phyloP scores from a whole-genome alignment of 2,797 vertebrate species.

The Sparus aurata region DNA sequence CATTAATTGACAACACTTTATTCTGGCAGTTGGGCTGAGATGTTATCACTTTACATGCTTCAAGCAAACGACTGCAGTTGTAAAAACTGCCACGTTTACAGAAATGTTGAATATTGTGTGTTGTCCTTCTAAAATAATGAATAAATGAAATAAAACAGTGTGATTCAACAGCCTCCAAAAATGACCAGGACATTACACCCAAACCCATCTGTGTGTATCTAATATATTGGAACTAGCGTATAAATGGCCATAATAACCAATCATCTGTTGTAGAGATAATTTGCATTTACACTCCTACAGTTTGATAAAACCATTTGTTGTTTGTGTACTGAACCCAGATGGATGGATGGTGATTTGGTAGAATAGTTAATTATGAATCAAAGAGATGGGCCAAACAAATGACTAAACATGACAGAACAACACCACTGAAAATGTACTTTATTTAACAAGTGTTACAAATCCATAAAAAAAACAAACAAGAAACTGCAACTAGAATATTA shows the following conservation, averaged over 20 bases:
- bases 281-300: slow-evolving; percentile 39
- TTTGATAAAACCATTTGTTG: slow-evolving; percentile 42
- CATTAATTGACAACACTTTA: too few species aligned
- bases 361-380: slow-evolving; percentile 22
- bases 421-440: neutral
- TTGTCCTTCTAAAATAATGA: too few species aligned
- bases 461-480: neutral
- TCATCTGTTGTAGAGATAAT: slow-evolving; percentile 23
- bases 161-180: slow-evolving; percentile 1
- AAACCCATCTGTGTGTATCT: neutral
- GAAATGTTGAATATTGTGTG: too few species aligned
- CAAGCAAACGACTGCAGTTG: too few species aligned
- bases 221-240: slow-evolving; percentile 5
- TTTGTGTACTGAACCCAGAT: slow-evolving; percentile 35
- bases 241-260: slow-evolving; percentile 14
- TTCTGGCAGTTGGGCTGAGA: too few species aligned
- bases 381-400: neutral
- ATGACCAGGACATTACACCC: neutral
- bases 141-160: too few species aligned
- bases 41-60: too few species aligned
- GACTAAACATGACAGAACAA: neutral
- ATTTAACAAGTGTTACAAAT: neutral
- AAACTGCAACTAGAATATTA: neutral
- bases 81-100: too few species aligned
- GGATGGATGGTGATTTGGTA: slow-evolving; percentile 26